These are phyloP conservation scores for Gopherus flavomarginatus DNA, from an alignment of 2,113 vertebrate genomes.

Conservation along the genomic window DNA sequence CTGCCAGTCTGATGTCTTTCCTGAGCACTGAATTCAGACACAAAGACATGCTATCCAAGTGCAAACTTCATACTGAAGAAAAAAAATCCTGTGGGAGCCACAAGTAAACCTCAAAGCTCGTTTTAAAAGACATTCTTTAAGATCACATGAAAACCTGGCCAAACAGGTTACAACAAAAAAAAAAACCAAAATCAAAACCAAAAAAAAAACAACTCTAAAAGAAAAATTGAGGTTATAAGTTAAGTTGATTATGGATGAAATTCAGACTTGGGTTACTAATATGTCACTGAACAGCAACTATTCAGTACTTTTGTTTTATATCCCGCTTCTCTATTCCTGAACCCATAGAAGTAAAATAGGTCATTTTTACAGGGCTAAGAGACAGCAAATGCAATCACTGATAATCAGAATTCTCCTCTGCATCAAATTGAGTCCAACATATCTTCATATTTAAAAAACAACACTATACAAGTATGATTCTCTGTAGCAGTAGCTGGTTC, in stretches of 20 bases:
- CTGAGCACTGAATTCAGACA: rapidly evolving
- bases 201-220: not conserved
- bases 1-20: rapidly evolving
- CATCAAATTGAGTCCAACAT: not conserved
- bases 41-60: rapidly evolving
- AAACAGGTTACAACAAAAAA: not conserved
- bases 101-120: not conserved
- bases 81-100: not conserved
- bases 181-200: too few species aligned
- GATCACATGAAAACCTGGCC: not conserved
- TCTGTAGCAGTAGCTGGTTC: not conserved
- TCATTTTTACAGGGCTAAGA: not conserved
- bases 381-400: not conserved
- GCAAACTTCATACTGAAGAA: not conserved
- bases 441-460: not conserved
- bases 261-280: not conserved
- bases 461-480: not conserved
- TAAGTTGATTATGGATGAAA: not conserved
- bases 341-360: not conserved
- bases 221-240: not conserved
- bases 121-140: not conserved
- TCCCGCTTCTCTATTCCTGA: not conserved
- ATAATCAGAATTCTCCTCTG: not conserved
- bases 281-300: rapidly evolving
- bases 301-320: not conserved